Conservation (phyloP, 2,113 vertebrate genomes). For the Nansenia antarctica region DNA sequence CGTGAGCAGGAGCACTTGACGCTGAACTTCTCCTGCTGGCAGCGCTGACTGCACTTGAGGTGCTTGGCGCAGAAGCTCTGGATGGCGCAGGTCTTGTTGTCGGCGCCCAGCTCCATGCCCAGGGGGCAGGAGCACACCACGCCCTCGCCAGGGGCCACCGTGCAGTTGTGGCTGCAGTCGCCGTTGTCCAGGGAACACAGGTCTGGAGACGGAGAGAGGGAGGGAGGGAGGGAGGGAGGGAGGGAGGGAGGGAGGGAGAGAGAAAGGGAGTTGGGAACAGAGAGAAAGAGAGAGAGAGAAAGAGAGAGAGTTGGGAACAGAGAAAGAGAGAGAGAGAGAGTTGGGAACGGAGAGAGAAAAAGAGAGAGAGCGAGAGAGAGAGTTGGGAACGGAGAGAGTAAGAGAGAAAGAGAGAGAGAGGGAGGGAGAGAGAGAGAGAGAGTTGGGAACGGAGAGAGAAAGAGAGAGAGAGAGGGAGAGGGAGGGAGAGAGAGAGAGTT, state of each 20-base stretch:
- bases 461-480: too few species aligned
- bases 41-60: conserved; percentile 96
- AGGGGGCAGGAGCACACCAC: conserved; percentile 93
- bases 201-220: conserved; percentile 59
- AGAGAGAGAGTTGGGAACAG: neutral
- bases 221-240: conserved; percentile 23
- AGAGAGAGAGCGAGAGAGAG: too few species aligned
- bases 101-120: conserved; percentile 88
- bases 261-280: too few species aligned
- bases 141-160: conserved; percentile 89
- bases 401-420: neutral
- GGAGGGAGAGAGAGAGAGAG: too few species aligned
- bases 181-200: conserved; percentile 91
- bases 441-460: neutral
- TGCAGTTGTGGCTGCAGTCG: conserved; percentile 96
- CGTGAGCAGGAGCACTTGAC: conserved; percentile 98
- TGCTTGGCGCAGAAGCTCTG: conserved; percentile 98
- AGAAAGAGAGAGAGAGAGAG: neutral
- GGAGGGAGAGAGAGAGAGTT: too few species aligned
- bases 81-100: conserved; percentile 97
- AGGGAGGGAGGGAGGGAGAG: too few species aligned
- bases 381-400: too few species aligned
- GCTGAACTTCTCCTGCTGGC: conserved; percentile 92
- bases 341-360: too few species aligned
- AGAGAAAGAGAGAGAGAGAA: too few species aligned